These are phyloP conservation scores for Coryphaenoides rupestris DNA, from an alignment of 2,113 vertebrate genomes.

Conservation along the genomic window DNA sequence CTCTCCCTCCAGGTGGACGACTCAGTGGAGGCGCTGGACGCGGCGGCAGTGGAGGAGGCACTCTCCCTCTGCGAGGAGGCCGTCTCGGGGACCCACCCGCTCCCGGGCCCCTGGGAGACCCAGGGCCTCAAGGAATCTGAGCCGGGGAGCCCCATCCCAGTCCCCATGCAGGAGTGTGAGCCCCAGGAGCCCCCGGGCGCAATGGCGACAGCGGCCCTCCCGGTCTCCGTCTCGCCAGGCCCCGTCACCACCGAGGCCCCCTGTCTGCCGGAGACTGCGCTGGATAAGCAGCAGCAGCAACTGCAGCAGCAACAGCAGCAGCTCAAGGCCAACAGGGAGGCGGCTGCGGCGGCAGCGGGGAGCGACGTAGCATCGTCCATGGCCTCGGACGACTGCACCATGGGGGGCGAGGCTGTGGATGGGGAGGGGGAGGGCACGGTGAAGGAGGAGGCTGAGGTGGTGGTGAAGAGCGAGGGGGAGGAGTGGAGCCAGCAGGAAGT, in stretches of 20 bases:
- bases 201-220: neutral
- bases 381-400: constrained; percentile 35
- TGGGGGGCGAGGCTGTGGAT: constrained; percentile 65
- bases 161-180: constrained; percentile 27
- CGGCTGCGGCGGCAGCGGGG: constrained; percentile 39
- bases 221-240: constrained; percentile 14
- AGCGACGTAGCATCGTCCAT: constrained; percentile 39
- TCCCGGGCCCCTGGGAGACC: constrained; percentile 89
- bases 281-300: constrained; percentile 36
- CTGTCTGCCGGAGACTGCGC: constrained; percentile 43
- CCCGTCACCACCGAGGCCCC: constrained; percentile 20
- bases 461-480: constrained; percentile 71
- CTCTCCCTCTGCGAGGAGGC: constrained; percentile 94
- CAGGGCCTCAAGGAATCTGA: constrained; percentile 65
- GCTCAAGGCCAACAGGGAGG: constrained; percentile 37
- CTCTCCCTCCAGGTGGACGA: constrained; percentile 83
- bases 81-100: constrained; percentile 82
- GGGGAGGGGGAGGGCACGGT: constrained; percentile 74
- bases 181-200: constrained; percentile 37
- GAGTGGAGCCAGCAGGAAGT: constrained; percentile 73
- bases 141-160: constrained; percentile 13
- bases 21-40: constrained; percentile 91
- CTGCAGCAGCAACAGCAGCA: constrained; percentile 45
- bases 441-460: constrained; percentile 68
- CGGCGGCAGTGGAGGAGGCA: constrained; percentile 93